Evolutionary conservation across 2,888 invertebrate genomes (phyloP), one percentile per base, ranked within the genome.

Genomic region (Charanyca ferruginea): DNA sequence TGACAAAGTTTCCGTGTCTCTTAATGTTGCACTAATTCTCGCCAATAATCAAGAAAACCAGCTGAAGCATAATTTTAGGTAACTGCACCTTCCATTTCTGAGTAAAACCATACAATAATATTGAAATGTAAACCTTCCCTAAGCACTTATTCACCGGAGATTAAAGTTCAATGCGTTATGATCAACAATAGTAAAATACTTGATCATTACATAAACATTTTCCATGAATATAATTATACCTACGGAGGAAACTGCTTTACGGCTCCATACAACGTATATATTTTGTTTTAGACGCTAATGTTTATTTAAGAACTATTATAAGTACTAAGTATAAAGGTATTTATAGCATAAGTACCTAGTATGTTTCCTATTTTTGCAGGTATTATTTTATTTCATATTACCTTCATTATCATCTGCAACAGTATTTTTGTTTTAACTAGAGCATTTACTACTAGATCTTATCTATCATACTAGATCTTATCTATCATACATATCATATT

Each of bases 91-190:
- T 35, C 54, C 2, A 67, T 47, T 32, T 41, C n/a, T 23, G 7
- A 6, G 13, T 0, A 20, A 67, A 20, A 41, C 22, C 42, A 60
- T 51, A 44, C 49, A 23, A 44, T 58, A 54, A 57, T 48, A 48
- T 53, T 49, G 13, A 35, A 77, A 77, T 73, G 49, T 72, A 62
- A 77, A 58, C 71, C 47, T 48, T 62, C 73, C 66, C 55, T 62
- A 55, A 66, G 44, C 62, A 65, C 58, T 84, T 67, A 73, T 58
- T 61, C 73, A 77, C 76, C 63, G 59, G 75, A 77, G 82, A 80
- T 72, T 82, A 83, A 86, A 85, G 84, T 83, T 80, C 73, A 70
- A 73, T 66, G 64, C 65, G 65, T 61, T 84, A 81, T 69, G 58
- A 80, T 76, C 79, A 77, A 83, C 77, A 81, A 77, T 78, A 79